phyloP scores from a whole-genome alignment of 1,140 invertebrate species.

The Whitmania pigra region DNA sequence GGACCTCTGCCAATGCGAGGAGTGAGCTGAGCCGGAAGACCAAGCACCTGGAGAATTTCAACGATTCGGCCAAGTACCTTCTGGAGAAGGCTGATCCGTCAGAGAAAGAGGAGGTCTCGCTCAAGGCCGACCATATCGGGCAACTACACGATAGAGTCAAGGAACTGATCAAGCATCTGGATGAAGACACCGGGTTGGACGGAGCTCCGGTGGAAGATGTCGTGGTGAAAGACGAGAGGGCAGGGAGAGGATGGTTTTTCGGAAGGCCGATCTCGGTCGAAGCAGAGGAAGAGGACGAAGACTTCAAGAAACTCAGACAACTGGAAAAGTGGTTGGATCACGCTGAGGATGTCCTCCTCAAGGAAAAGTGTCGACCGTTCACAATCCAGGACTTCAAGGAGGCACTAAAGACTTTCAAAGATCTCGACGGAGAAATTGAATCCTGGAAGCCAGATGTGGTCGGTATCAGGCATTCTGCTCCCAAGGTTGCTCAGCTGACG shows the following conservation, averaged over 20 bases:
- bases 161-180: background rate
- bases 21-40: background rate
- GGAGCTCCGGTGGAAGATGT: background rate
- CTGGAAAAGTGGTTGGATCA: slow-evolving; percentile 9
- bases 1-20: background rate
- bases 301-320: background rate
- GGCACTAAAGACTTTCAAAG: background rate
- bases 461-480: background rate
- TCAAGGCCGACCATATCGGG: background rate
- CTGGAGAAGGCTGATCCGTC: background rate
- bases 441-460: slow-evolving; percentile 3
- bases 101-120: background rate
- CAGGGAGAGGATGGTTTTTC: background rate
- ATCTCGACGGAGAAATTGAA: background rate
- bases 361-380: background rate
- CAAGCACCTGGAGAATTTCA: background rate
- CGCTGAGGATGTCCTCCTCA: background rate
- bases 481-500: background rate
- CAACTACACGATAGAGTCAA: background rate
- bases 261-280: background rate
- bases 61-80: slow-evolving; percentile 2
- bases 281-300: background rate
- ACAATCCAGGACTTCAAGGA: background rate
- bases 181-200: background rate
- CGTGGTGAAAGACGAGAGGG: background rate